Base-by-base conservation (phyloP, 2,888 invertebrate species). In the Carcina quercana region DNA sequence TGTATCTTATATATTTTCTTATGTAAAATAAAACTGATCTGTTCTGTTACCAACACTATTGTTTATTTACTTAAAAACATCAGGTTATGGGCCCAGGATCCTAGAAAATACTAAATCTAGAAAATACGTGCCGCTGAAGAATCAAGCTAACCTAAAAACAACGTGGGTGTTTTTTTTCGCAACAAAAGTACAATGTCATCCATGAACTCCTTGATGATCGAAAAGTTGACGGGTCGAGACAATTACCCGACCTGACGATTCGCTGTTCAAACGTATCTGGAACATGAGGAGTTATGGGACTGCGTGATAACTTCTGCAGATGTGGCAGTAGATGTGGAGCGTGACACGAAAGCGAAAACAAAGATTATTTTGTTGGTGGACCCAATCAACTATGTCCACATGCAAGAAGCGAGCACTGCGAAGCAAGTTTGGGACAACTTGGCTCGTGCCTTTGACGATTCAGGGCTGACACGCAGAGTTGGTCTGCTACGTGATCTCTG, bases 331-430 rank as follows among this genome's bases (percentile, higher is more conserved):
- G 17, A 17, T 7, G 7, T 5, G 7, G 7, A 17, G 17, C 17
- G 17, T 5, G 26, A 26, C 26, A 2, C 13, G 1, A 26, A 26
- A 13, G 26, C 26, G 3, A 8, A 13, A n/a, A 13, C 17, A 5
- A 25, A 19, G 13, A 13, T 31, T 5, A 25, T 31, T 3, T 10
- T 26, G 6, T 7, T 26, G 3, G 15, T 26, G 15, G 26, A 26
- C 8, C 26, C 26, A 4, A 15, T 26, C 7, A 26, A 26, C 13
- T 26, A 26, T 13, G 8, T 26, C 1, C 19, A 32, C 10, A 61
- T 51, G 28, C 60, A 62, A 10, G 43, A 35, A 1, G 58, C 55
- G 5, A 4, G n/a, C 5, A 20, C 31, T 13, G 19, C 31, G n/a
- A 20, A 25, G 12, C 10, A 32, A 11, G 24, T 31, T 10, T 26